Evolutionary conservation across 2,888 invertebrate genomes (phyloP).

Genomic region (Idaea biselata): DNA sequence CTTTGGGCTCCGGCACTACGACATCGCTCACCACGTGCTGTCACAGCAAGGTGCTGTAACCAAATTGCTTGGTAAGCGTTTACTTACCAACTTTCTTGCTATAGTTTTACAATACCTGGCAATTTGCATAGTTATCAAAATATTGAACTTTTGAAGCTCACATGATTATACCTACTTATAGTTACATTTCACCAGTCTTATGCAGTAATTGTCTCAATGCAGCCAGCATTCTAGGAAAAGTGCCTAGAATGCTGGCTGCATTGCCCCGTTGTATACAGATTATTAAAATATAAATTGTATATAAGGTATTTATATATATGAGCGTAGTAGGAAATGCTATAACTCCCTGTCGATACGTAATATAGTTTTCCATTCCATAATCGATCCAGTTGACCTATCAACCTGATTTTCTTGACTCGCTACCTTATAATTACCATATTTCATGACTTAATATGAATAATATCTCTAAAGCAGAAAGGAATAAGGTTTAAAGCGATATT

Average conservation of each 20-base stretch:
- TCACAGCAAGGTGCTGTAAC: constrained; percentile 95
- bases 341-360: background rate
- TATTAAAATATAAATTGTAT: no score
- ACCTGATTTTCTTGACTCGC: constrained; percentile 18
- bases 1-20: constrained; percentile 91
- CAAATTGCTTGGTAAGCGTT: constrained; percentile 90
- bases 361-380: constrained; percentile 5
- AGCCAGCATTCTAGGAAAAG: no score
- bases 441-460: background rate
- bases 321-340: background rate
- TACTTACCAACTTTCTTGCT: constrained; percentile 3
- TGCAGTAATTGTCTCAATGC: no score
- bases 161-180: no score
- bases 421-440: background rate
- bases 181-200: no score
- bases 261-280: no score
- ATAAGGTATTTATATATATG: no score
- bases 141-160: no score
- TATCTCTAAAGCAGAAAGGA: background rate
- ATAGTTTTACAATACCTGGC: background rate
- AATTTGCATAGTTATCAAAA: no score
- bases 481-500: constrained; percentile 20
- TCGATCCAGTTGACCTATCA: constrained; percentile 30
- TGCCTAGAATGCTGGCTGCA: no score
- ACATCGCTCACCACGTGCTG: constrained; percentile 93